phyloP scores from a whole-genome alignment of 1,140 invertebrate species.

The Cotesia vestalis region DNA sequence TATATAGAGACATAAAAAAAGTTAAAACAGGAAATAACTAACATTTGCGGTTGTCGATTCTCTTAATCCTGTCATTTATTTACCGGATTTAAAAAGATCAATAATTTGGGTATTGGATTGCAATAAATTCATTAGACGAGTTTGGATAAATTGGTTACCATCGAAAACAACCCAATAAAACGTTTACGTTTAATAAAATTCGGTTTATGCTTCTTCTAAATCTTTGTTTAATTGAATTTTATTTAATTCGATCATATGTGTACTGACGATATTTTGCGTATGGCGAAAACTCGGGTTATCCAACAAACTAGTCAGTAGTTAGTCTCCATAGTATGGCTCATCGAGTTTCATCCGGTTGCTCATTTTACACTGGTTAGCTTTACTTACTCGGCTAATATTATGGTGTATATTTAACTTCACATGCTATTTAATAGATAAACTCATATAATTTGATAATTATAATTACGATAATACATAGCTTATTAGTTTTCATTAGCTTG shows the following conservation, averaged over 20 bases:
- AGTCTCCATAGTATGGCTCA: background rate
- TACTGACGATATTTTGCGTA: background rate
- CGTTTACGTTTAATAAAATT: too few relatives aligned
- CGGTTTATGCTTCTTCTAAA: too few relatives aligned
- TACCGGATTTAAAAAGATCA: background rate
- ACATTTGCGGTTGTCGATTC: constrained; percentile 1
- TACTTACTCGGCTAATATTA: background rate
- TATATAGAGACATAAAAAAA: background rate
- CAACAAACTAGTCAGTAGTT: constrained; percentile 2
- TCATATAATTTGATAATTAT: too few relatives aligned
- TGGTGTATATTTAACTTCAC: too few relatives aligned
- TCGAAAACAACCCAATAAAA: too few relatives aligned
- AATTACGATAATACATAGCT: too few relatives aligned
- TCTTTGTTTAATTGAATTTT: background rate
- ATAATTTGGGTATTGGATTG: constrained; percentile 10
- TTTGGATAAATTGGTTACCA: background rate
- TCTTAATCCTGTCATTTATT: constrained; percentile 18
- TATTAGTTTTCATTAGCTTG: too few relatives aligned
- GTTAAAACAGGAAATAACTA: constrained; percentile 8
- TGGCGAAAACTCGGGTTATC: background rate
- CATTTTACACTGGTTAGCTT: constrained; percentile 13
- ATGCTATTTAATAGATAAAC: too few relatives aligned
- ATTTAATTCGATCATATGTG: background rate
- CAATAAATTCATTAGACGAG: constrained; percentile 9
- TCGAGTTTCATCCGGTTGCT: constrained; percentile 11